Conservation (phyloP, 1,140 invertebrate genomes). For the Maniola jurtina region DNA sequence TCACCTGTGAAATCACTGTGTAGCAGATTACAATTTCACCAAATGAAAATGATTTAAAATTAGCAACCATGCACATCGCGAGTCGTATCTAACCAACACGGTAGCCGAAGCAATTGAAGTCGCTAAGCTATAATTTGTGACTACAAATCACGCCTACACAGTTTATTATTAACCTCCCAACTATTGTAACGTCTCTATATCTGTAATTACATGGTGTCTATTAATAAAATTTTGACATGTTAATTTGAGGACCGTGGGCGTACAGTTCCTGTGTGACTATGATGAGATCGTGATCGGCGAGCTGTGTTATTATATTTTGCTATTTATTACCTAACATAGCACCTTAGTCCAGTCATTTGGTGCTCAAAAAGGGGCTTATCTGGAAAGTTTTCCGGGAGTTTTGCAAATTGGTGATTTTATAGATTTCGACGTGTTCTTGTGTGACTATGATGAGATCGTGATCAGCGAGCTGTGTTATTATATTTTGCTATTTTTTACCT, state of each 20-base stretch:
- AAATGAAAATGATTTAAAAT: no score
- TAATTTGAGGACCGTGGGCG: conserved; percentile 38
- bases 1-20: no score
- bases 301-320: not conserved
- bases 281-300: not conserved
- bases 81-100: not conserved
- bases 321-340: no score
- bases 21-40: no score
- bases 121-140: conserved; percentile 35
- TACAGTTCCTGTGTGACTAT: conserved; percentile 17
- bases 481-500: no score
- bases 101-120: conserved; percentile 18
- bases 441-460: conserved; percentile 9
- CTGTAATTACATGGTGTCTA: conserved; percentile 43
- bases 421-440: no score
- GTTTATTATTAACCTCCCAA: conserved; percentile 32
- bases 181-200: conserved; percentile 29
- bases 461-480: not conserved
- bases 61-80: no score
- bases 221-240: conserved; percentile 47
- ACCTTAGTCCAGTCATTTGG: no score
- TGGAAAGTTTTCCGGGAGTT: no score
- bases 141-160: conserved; percentile 42
- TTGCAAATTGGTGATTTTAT: no score
- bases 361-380: no score